These are phyloP conservation scores for Percina caprodes DNA, from an alignment of 2,113 vertebrate genomes.

Conservation along the genomic window DNA sequence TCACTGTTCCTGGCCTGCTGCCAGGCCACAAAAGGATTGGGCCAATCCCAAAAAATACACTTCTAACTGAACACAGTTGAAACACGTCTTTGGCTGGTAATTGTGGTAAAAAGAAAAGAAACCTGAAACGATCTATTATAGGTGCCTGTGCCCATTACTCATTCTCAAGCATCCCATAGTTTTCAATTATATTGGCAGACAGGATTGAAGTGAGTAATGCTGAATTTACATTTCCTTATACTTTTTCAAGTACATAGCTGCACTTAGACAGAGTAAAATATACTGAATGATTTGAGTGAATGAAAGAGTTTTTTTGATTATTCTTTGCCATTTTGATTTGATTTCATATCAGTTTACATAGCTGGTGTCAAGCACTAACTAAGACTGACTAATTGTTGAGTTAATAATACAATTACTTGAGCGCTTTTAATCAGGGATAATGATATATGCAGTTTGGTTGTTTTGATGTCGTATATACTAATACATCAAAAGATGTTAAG, in stretches of 20 bases:
- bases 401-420: not conserved
- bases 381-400: not conserved
- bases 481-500: not conserved
- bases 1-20: constrained; percentile 39
- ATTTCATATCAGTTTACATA: not conserved
- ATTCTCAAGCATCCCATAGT: constrained; percentile 41
- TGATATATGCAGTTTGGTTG: not conserved
- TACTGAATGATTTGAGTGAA: not conserved
- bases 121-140: constrained; percentile 61
- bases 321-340: not conserved
- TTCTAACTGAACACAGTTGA: constrained; percentile 42
- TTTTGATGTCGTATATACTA: not conserved
- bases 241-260: constrained; percentile 21
- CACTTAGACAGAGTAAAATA: not conserved
- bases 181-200: constrained; percentile 48
- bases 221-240: constrained; percentile 31
- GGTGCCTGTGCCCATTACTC: constrained; percentile 48
- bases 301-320: not conserved
- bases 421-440: not conserved
- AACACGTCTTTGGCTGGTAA: constrained; percentile 58
- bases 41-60: constrained; percentile 57
- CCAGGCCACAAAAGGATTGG: constrained; percentile 60
- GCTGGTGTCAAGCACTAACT: not conserved
- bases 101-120: constrained; percentile 55
- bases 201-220: constrained; percentile 26